Base-by-base conservation (phyloP, 64 coral and sea anemone genomes). In the Montipora sp. region DNA sequence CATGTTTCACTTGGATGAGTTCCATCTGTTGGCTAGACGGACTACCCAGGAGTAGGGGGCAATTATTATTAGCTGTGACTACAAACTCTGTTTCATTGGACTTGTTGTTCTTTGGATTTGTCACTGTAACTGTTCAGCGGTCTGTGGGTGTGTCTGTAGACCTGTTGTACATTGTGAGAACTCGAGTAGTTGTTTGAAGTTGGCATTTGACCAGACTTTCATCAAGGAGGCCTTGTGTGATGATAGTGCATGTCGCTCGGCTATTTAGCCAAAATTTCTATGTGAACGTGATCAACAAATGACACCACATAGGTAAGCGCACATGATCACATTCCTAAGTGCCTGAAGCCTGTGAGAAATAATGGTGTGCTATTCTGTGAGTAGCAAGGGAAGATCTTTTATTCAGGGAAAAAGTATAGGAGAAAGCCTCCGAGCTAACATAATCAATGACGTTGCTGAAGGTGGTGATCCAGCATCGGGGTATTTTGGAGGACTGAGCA, bases 401-500 rank as follows among this genome's bases (percentile, higher is more conserved):
- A 75, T 53, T 59, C 73, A 48, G 12, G 86, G 86, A 77, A 88
- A 59, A 75, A 58, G 8, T 18, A 58, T 57, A 88, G 75, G 51
- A 77, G 73, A 75, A 63, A 63, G 59, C 59, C 59, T 77, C 51
- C 21, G 86, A 88, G 55, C 65, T 58, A 36, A 3, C 36, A 45
- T 88, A 57, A 77, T 88, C 73, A 73, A 77, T 57, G 53, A 55
- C 8, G 66, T 88, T 15, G 75, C 48, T 60, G 51, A 77, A 44
- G 86, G 59, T 63, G 59, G 59, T 3, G 59, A 63, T 15, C 59
- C 59, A 63, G 81, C 81, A 44, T 70, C 70, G 22, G 72, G 86
- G 73, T 88, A 88, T 77, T 88, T 88, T 77, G 86, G 50, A 77
- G 86, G 86, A 18, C 27, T 27, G 19, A 77, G 73, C 77, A 59